Base-by-base conservation (phyloP, 2,113 vertebrate species). In the Gambusia affinis region DNA sequence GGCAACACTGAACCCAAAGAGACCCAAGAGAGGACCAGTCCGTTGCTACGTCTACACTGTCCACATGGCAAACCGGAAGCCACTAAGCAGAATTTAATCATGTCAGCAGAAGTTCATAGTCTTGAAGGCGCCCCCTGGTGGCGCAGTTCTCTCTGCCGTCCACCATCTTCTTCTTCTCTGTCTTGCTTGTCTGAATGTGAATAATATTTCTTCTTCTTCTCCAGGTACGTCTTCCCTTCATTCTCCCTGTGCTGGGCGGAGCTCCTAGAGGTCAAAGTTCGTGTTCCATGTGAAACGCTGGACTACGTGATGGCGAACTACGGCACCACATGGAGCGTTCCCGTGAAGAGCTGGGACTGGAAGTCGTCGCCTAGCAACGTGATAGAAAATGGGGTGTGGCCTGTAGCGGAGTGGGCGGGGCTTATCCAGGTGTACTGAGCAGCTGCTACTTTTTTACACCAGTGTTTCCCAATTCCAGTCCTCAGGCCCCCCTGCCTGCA, bases 211-310 rank as follows among this genome's bases (percentile, higher is more conserved):
- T 47, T 47, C 17, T 63, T 22, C 27, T 4, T 63, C 24, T 12
- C 0, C 71, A 91, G 91, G 79, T 92, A 93, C 22, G 0, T 83
- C 24, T 93, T 93, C 78, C 89, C 91, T 1, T 64, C 1, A 0
- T 92, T 93, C 81, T 76, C 84, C 0, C 81, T 93, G n/a, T 92
- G 90, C 83, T 92, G 91, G 90, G 80, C 87, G 0, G 87, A 92
- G 81, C 80, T 93, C 12, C 87, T 91, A 4, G 91, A 92, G 64
- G 67, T 93, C 19, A 89, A 84, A 33, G 88, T 93, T 24, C 82
- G 89, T 0, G 88, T 93, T 37, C 91, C 91, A 0, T 93, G 91
- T 35, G 60, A 90, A 65, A 90, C 88, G 0, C 84, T 87, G 0
- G 90, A 91, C 47, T 92, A 92, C 1, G 72, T 93, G 11, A 83